These are phyloP conservation scores for Leptocoma aspasia DNA, from an alignment of 2,113 vertebrate genomes.

Conservation along the genomic window DNA sequence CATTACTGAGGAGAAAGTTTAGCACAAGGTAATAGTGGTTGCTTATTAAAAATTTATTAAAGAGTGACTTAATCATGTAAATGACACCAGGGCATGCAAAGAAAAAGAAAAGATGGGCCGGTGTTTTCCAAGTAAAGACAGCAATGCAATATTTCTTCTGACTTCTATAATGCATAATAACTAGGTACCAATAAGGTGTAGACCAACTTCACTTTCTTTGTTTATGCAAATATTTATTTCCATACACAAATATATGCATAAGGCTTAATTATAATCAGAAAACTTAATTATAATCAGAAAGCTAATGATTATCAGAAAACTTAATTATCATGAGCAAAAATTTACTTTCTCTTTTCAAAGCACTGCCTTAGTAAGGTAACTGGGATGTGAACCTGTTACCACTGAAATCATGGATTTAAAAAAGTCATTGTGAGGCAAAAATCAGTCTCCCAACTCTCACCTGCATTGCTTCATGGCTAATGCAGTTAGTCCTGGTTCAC, in stretches of 20 bases:
- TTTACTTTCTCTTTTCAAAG: neutral
- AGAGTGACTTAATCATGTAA: neutral
- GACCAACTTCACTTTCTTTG: neutral
- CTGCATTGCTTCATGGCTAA: neutral
- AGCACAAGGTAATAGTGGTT: neutral
- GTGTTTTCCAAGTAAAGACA: neutral
- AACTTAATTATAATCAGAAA: conserved; percentile 7
- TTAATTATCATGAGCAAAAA: neutral
- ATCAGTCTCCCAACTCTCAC: neutral
- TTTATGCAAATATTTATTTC: conserved; percentile 13
- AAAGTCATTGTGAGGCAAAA: neutral
- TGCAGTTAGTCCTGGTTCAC: neutral
- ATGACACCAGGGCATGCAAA: neutral
- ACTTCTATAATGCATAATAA: neutral
- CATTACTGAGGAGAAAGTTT: neutral
- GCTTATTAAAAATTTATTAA: neutral
- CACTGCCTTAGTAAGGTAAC: neutral
- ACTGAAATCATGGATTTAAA: neutral
- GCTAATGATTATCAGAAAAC: neutral
- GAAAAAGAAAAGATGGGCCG: neutral
- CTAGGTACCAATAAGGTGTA: neutral
- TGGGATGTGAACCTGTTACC: neutral
- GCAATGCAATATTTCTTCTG: neutral
- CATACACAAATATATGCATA: neutral
- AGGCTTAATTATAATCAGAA: neutral